Evolutionary conservation across 2,888 invertebrate species (phyloP).

Genomic region (Ecliptopera silaceata): DNA sequence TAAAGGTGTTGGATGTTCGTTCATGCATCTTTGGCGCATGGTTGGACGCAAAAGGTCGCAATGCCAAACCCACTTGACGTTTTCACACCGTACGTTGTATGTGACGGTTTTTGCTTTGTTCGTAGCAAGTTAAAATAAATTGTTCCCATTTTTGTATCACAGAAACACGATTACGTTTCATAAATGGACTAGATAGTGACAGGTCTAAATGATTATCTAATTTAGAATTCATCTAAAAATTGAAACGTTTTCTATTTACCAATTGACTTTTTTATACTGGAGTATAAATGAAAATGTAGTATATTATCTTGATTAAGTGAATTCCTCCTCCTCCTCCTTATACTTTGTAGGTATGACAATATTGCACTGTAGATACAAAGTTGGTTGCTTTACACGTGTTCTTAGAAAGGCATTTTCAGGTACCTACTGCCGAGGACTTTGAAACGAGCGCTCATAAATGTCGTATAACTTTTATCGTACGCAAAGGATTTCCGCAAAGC

Average conservation of each 20-base stretch:
- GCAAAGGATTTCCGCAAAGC: conserved; percentile 14
- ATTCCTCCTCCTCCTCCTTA: no score
- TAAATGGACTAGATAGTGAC: no score
- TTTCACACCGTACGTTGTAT: conserved; percentile 16
- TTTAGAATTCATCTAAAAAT: no score
- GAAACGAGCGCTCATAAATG: conserved; percentile 19
- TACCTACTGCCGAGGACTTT: conserved; percentile 10
- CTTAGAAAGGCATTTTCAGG: background rate
- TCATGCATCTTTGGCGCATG: conserved; percentile 21
- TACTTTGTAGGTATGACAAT: background rate
- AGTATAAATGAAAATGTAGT: no score
- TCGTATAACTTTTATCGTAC: conserved; percentile 18
- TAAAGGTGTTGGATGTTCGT: conserved; percentile 2
- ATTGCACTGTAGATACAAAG: background rate
- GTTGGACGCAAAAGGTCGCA: conserved; percentile 23
- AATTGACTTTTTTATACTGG: no score
- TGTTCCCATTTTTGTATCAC: background rate
- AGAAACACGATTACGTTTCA: background rate
- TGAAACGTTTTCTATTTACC: no score
- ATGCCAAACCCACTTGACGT: conserved; percentile 24
- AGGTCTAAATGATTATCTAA: no score
- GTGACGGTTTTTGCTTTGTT: conserved; percentile 3
- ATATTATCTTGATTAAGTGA: no score
- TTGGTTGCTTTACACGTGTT: conserved; percentile 9
- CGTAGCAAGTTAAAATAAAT: background rate